phyloP scores from a whole-genome alignment of 2,113 vertebrate genomes.

The Silurus asotus region DNA sequence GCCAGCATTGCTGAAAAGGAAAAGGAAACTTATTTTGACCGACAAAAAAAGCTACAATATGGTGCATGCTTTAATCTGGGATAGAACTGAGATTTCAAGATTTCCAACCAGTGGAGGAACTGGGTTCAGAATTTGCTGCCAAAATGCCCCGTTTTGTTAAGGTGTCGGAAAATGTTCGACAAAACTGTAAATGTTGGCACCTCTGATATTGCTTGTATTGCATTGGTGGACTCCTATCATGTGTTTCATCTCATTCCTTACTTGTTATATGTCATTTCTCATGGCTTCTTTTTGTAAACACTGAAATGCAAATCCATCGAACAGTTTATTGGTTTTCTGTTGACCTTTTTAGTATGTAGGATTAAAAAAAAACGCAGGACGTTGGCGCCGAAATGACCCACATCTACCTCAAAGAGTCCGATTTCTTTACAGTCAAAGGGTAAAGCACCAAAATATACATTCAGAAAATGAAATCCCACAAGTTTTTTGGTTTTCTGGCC shows the following conservation, averaged over 20 bases:
- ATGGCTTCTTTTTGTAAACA: not conserved
- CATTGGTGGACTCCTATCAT: not conserved
- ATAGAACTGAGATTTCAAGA: too few relatives aligned
- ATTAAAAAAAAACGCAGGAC: not conserved
- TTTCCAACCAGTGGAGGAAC: too few relatives aligned
- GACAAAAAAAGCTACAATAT: not conserved
- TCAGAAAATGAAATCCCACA: not conserved
- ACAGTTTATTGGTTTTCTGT: not conserved
- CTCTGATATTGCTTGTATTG: not conserved
- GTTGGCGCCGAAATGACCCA: not conserved
- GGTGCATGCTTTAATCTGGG: not conserved
- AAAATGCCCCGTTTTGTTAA: too few relatives aligned
- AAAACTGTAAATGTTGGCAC: not conserved
- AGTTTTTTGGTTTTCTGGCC: slow-evolving; percentile 1
- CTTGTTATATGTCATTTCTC: not conserved
- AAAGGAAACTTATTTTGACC: not conserved
- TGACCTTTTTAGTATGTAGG: not conserved
- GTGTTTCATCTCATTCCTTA: not conserved
- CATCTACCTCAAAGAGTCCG: not conserved
- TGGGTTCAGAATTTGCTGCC: too few relatives aligned
- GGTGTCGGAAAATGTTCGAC: too few relatives aligned
- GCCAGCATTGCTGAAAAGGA: not conserved
- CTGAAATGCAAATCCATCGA: not conserved
- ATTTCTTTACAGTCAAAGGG: not conserved
- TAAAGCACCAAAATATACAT: slow-evolving; percentile 23